Conservation (phyloP, 1,140 invertebrate species). For the Pentalonia nigronervosa region DNA sequence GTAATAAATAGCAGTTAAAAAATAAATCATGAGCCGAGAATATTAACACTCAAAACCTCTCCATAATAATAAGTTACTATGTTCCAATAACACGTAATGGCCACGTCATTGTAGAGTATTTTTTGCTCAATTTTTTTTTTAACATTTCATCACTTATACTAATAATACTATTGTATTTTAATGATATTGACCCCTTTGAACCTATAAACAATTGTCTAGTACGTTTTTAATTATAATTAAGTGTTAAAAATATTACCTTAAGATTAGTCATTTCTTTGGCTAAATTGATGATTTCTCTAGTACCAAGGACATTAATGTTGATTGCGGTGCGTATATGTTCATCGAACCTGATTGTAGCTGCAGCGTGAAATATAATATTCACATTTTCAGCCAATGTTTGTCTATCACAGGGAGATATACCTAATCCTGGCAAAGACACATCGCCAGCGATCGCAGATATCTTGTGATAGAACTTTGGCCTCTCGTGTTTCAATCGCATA, state of each 20-base stretch:
- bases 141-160: not conserved
- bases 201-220: not conserved
- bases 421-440: conserved; percentile 66
- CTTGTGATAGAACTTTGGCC: conserved; percentile 69
- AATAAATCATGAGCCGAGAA: not conserved
- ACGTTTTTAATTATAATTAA: not conserved
- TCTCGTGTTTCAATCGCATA: conserved; percentile 60
- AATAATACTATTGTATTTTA: not conserved
- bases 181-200: not conserved
- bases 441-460: conserved; percentile 67
- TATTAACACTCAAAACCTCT: not conserved
- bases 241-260: conserved; percentile 65
- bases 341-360: conserved; percentile 76
- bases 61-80: too few relatives aligned
- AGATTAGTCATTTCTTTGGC: conserved; percentile 74
- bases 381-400: conserved; percentile 69
- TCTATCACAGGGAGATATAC: conserved; percentile 66
- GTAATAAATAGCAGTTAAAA: not conserved
- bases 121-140: not conserved
- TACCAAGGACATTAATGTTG: conserved; percentile 74
- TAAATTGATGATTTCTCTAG: conserved; percentile 70
- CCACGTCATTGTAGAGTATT: not conserved
- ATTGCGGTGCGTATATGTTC: conserved; percentile 73
- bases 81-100: not conserved
- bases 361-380: conserved; percentile 74